These are phyloP conservation scores for Furcifer pardalis DNA, from an alignment of 2,797 vertebrate species.

Conservation along the genomic window DNA sequence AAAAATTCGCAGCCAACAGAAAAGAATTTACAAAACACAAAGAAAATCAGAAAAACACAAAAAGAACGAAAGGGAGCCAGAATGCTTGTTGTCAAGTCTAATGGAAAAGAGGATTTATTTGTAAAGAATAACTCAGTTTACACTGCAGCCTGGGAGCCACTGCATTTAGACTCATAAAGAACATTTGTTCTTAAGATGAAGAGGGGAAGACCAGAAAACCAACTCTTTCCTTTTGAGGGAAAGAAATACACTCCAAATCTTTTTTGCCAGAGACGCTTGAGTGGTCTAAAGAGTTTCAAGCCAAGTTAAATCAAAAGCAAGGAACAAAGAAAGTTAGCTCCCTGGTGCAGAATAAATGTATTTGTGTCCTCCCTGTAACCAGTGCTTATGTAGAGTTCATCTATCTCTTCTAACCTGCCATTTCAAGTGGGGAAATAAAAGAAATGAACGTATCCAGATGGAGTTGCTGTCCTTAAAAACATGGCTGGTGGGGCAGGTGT, in stretches of 20 bases:
- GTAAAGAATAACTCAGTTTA: constrained; percentile 68
- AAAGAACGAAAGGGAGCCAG: constrained; percentile 41
- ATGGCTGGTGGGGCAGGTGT: no score
- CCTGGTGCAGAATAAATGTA: not conserved
- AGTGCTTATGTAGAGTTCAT: not conserved
- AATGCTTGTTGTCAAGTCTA: constrained; percentile 68
- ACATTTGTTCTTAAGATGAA: constrained; percentile 37
- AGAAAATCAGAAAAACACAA: constrained; percentile 35
- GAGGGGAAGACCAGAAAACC: constrained; percentile 1
- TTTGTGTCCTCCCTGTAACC: not conserved
- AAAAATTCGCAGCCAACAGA: constrained; percentile 16
- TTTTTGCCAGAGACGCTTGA: not conserved
- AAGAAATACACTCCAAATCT: not conserved
- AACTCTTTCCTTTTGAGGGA: not conserved
- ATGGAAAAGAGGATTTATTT: constrained; percentile 72
- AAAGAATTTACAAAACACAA: constrained; percentile 9
- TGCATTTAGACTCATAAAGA: constrained; percentile 20
- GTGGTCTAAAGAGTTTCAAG: not conserved
- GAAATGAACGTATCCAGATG: no score
- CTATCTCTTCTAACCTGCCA: not conserved
- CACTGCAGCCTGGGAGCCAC: constrained; percentile 60
- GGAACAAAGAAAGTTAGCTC: not conserved
- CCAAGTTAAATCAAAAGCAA: not conserved
- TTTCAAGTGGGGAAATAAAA: not conserved
- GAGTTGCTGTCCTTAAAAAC: no score